Percentiles rank a stretch among this genome's conserved stretches.
Evolutionary conservation across 1,140 invertebrate species (phyloP).

Genomic region (Drosophila miranda): DNA sequence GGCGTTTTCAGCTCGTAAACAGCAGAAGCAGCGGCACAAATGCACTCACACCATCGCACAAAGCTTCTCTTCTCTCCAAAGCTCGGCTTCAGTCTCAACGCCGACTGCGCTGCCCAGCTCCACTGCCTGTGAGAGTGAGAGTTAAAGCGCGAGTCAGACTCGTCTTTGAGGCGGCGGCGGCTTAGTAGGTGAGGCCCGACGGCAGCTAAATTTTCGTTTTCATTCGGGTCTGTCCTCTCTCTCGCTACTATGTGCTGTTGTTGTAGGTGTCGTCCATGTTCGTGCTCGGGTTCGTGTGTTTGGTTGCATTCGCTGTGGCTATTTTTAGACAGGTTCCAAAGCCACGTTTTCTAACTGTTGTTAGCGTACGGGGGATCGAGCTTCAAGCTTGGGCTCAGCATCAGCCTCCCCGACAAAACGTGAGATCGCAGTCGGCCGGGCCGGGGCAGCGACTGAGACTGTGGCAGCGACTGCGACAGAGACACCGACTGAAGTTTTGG

Average conservation of each 20-base stretch:
- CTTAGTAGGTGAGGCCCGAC: slow-evolving; percentile 57
- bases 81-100: slow-evolving; percentile 9
- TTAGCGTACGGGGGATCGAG: slow-evolving; percentile 59
- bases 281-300: slow-evolving; percentile 46
- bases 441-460: slow-evolving; percentile 14
- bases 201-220: slow-evolving; percentile 62
- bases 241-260: not conserved
- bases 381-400: slow-evolving; percentile 8
- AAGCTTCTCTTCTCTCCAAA: slow-evolving; percentile 34
- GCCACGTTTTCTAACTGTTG: slow-evolving; percentile 81
- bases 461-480: not conserved
- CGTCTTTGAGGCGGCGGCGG: slow-evolving; percentile 52
- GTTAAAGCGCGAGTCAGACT: slow-evolving; percentile 44
- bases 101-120: slow-evolving; percentile 15
- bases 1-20: slow-evolving; percentile 52
- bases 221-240: slow-evolving; percentile 31
- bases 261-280: too few relatives aligned
- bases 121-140: slow-evolving; percentile 47
- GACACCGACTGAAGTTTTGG: slow-evolving; percentile 53
- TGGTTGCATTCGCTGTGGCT: slow-evolving; percentile 72
- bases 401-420: slow-evolving; percentile 56
- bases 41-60: slow-evolving; percentile 5
- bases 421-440: slow-evolving; percentile 51
- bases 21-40: slow-evolving; percentile 32
- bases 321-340: slow-evolving; percentile 81